Base-by-base conservation (phyloP, 2,888 invertebrate species). In the Cyaniris semiargus region DNA sequence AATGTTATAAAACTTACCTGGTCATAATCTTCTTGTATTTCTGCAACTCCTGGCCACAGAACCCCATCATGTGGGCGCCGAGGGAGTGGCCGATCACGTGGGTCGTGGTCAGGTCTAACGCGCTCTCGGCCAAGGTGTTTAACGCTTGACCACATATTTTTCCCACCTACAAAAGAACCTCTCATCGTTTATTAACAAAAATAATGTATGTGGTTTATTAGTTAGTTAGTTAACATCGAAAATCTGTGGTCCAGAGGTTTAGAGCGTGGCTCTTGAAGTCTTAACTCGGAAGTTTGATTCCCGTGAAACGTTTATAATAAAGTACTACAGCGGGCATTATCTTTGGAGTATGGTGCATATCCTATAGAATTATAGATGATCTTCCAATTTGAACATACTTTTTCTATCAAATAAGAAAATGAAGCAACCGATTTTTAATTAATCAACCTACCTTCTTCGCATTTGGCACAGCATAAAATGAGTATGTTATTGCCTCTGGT, bases 391-490 rank as follows among this genome's bases (percentile, higher is more conserved):
- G 4, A 44, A 44, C 10, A 44, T 44, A 44, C 44, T 44, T 53
- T 53, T 53, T 53, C 18, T 18, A 18, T 53, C 3, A 18, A 53
- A 18, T 18, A 18, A 48, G 48, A 15, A 8, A 15, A 18, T 4
- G n/a, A 18, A 56, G 5, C n/a, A 18, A 56, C 56, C 1, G n/a
- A 58, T 7, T 21, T 1, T 21, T 56, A 3, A n/a, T 56, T 56
- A n/a, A 10, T 58, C n/a, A 21, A 58, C 58, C 21, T 58, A 60
- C 60, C 60, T 60, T 60, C 60, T 23, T 23, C 10, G 60, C 23
- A 60, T 60, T 60, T 13, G 60, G 60, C 60, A 13, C 23, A 60
- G 60, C 60, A 60, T 60, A 23, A 60, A 60, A 60, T 60, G 60
- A 23, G 60, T 60, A 60, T 60, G 60, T 60, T 0, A 60, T 10